A percentile compares a stretch with the other conserved stretches of the same genome.
Conservation (phyloP, 2,113 vertebrate genomes). For the Picathartes gymnocephalus region DNA sequence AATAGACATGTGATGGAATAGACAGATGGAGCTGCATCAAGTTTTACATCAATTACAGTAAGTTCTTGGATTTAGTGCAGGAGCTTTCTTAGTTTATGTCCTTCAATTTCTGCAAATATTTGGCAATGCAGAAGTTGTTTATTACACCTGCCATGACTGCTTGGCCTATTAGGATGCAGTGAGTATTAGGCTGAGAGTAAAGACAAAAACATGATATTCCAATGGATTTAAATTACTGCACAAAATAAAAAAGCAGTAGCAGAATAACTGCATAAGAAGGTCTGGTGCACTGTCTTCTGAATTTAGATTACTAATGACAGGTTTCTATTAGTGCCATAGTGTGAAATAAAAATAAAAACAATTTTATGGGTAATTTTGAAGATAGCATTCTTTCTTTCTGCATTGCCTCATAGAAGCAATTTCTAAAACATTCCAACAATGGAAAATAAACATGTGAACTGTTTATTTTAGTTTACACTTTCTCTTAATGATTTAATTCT, state of each 20-base stretch:
- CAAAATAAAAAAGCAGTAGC: neutral
- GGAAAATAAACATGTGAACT: neutral
- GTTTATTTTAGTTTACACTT: neutral
- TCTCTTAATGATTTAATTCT: neutral
- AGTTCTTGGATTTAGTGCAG: neutral
- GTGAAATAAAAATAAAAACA: neutral
- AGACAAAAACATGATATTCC: neutral
- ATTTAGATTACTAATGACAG: neutral
- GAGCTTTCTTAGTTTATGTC: neutral
- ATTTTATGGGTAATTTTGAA: neutral
- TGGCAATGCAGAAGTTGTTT: neutral
- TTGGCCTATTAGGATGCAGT: slow-evolving; percentile 42
- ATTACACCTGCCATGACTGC: neutral
- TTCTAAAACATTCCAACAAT: neutral
- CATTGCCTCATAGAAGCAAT: neutral
- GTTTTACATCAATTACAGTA: neutral
- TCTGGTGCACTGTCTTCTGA: neutral
- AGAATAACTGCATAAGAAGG: neutral
- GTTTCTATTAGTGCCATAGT: neutral
- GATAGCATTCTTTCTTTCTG: neutral
- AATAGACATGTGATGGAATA: neutral
- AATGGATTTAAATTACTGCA: neutral
- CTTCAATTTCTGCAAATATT: neutral
- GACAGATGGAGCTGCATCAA: neutral
- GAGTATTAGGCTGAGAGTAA: slow-evolving; percentile 52